Conservation (phyloP, 2,797 vertebrate species). For the Craterocephalus amniculus region DNA sequence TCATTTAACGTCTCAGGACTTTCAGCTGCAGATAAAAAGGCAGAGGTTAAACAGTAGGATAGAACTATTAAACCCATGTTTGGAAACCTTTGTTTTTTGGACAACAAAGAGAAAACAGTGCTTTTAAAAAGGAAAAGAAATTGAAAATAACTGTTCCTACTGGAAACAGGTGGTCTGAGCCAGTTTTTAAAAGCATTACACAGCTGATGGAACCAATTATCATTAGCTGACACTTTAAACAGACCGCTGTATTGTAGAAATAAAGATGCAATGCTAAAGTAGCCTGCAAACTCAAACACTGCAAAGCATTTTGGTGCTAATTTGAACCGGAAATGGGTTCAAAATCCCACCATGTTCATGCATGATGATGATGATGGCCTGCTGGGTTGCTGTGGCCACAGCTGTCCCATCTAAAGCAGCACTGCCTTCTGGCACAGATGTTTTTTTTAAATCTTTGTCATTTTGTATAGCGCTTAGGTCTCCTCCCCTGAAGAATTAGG, state of each 20-base stretch:
- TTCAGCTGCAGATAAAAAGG: conserved; percentile 4
- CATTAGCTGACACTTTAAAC: conserved; percentile 3
- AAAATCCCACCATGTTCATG: conserved; percentile 14
- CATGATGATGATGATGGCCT: conserved; percentile 1
- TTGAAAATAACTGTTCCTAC: conserved; percentile 41
- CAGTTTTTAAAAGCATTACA: conserved; percentile 14
- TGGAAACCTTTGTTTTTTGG: conserved; percentile 13
- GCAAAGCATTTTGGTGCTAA: conserved; percentile 4
- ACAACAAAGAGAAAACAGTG: conserved; percentile 70
- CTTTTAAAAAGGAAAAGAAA: conserved; percentile 11
- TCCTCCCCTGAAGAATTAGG: conserved; percentile 33
- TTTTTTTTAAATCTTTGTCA: conserved; percentile 32
- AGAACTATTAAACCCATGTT: neutral
- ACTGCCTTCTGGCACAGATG: conserved; percentile 44
- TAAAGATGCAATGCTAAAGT: conserved; percentile 44
- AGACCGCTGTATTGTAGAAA: conserved; percentile 49
- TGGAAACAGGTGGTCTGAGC: conserved; percentile 41
- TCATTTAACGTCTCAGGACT: conserved; percentile 21
- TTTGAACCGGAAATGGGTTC: conserved; percentile 18
- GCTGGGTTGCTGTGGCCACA: conserved; percentile 39
- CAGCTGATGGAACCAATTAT: neutral
- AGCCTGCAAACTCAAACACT: conserved; percentile 33
- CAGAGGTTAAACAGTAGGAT: conserved; percentile 2
- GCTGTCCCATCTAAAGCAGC: conserved; percentile 47
- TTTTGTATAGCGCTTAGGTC: conserved; percentile 31